phyloP scores from a whole-genome alignment of 2,113 vertebrate species.

The Pedetes capensis region DNA sequence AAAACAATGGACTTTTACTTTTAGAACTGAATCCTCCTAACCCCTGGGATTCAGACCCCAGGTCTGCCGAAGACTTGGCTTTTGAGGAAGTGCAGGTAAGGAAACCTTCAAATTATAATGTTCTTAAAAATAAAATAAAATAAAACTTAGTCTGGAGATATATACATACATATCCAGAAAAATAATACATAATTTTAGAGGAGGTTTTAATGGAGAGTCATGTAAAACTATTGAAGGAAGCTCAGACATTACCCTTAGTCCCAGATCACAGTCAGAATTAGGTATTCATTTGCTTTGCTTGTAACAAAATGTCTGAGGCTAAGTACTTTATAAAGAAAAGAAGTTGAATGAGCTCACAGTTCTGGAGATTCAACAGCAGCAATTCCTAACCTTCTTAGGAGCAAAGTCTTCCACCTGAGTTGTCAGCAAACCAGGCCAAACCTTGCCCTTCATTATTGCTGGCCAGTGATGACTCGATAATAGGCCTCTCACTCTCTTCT shows the following conservation, averaged over 20 bases:
- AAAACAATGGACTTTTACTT: constrained; percentile 77
- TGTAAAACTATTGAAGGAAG: not conserved
- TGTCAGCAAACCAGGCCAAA: not conserved
- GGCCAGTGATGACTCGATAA: not conserved
- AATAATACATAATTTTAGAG: not conserved
- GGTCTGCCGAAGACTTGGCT: constrained; percentile 77
- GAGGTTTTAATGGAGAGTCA: not conserved
- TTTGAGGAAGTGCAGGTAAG: constrained; percentile 85
- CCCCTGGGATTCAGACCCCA: constrained; percentile 85
- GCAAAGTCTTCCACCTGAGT: not conserved
- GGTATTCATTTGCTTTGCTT: not conserved
- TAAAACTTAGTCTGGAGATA: not conserved
- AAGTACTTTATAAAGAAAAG: not conserved
- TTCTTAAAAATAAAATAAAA: not conserved
- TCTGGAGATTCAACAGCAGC: not conserved
- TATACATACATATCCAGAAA: not conserved
- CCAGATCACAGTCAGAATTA: not conserved
- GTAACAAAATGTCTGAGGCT: not conserved
- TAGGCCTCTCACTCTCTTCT: not conserved
- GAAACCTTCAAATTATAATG: not conserved
- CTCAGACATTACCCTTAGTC: not conserved
- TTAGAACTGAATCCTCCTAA: constrained; percentile 85
- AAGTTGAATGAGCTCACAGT: not conserved
- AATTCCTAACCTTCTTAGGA: not conserved
- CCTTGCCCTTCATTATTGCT: not conserved